Evolutionary conservation across 2,113 vertebrate species (phyloP).

Genomic region (Seriola quinqueradiata): DNA sequence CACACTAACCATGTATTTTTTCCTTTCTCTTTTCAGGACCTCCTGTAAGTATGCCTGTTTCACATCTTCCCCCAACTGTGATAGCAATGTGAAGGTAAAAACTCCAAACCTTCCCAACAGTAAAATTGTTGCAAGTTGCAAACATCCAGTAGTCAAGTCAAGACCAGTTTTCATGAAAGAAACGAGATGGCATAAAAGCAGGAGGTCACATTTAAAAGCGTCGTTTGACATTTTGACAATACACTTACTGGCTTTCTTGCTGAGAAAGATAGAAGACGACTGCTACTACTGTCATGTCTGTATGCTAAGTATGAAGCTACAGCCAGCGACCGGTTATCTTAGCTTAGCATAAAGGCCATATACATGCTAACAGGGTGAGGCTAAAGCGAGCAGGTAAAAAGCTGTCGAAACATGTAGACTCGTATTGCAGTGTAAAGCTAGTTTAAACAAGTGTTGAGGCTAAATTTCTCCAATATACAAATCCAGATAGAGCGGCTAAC

Average conservation of each 20-base stretch:
- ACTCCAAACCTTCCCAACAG: not conserved
- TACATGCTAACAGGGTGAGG: too few species aligned
- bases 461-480: too few species aligned
- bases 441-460: too few species aligned
- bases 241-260: not conserved
- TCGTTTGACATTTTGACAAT: not conserved
- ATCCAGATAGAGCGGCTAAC: too few species aligned
- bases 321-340: not conserved
- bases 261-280: not conserved
- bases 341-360: not conserved
- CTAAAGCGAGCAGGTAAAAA: too few species aligned
- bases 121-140: not conserved
- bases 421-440: too few species aligned
- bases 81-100: slow-evolving; percentile 70
- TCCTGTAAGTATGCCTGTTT: slow-evolving; percentile 93
- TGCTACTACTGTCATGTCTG: not conserved
- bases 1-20: slow-evolving; percentile 53
- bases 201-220: not conserved
- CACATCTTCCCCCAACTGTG: slow-evolving; percentile 63
- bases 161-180: slow-evolving; percentile 8
- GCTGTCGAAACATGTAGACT: too few species aligned
- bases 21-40: slow-evolving; percentile 88
- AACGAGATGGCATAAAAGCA: not conserved
- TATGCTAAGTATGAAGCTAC: not conserved
- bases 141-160: not conserved